These are phyloP conservation scores for Pteromalus puparum DNA, from an alignment of 1,140 invertebrate genomes.

Conservation along the genomic window DNA sequence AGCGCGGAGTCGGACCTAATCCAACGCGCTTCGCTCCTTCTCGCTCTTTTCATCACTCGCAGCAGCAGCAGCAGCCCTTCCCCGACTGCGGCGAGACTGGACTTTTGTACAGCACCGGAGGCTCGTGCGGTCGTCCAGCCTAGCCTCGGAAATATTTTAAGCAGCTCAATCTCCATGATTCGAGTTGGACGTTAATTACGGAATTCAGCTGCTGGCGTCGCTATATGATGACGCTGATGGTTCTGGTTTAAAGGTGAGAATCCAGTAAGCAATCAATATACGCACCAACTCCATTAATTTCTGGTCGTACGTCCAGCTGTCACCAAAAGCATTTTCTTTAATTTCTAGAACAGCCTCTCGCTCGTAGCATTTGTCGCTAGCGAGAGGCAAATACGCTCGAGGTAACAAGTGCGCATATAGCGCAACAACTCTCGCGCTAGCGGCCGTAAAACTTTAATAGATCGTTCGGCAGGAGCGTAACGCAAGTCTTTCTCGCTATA, in stretches of 20 bases:
- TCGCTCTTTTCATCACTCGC: constrained; percentile 58
- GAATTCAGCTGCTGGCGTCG: constrained; percentile 7
- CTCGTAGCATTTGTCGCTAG: background rate
- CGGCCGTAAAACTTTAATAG: constrained; percentile 67
- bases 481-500: background rate
- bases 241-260: no score
- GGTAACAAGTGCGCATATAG: background rate
- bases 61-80: constrained; percentile 45
- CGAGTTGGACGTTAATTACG: constrained; percentile 31
- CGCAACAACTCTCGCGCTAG: background rate
- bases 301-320: no score
- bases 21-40: constrained; percentile 46
- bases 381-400: background rate
- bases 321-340: background rate
- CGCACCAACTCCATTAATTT: no score
- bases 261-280: no score
- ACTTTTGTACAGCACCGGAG: constrained; percentile 1
- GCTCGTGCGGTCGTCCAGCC: background rate
- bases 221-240: no score
- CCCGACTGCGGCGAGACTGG: background rate
- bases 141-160: constrained; percentile 29
- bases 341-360: background rate
- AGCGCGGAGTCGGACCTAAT: constrained; percentile 62
- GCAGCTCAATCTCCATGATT: constrained; percentile 40
- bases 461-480: constrained; percentile 60